Percentiles rank a stretch among this genome's conserved stretches.
These are phyloP conservation scores for Sebastes kiyomatsui DNA, from an alignment of 2,797 vertebrate species.

Conservation along the genomic window DNA sequence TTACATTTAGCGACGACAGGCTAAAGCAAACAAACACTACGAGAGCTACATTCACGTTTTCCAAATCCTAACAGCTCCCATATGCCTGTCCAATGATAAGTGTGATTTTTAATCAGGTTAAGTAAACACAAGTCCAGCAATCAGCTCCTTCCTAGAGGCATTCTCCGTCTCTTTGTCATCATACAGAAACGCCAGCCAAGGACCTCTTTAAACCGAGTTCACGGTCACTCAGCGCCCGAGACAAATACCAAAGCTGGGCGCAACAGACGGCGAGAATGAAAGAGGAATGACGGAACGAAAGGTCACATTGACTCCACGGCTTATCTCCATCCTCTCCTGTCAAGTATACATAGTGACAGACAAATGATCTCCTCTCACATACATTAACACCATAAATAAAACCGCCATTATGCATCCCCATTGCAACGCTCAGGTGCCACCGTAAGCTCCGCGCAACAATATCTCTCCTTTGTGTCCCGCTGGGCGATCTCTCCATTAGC, in stretches of 20 bases:
- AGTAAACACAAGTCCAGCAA: conserved; percentile 33
- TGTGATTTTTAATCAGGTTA: conserved; percentile 40
- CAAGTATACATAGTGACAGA: conserved; percentile 56
- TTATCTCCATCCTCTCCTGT: conserved; percentile 71
- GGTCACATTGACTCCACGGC: conserved; percentile 63
- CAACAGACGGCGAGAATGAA: conserved; percentile 11
- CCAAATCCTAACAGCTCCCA: conserved; percentile 5
- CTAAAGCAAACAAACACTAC: conserved; percentile 25
- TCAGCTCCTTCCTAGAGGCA: conserved; percentile 2
- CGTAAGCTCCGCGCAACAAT: conserved; percentile 39
- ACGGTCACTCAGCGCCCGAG: conserved; percentile 42
- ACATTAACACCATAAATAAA: conserved; percentile 72
- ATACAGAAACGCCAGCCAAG: conserved; percentile 7
- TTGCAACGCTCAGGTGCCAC: conserved; percentile 27
- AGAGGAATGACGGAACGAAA: conserved; percentile 48
- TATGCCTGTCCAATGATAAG: conserved; percentile 17
- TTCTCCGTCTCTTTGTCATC: conserved; percentile 37
- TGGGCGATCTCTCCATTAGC: conserved; percentile 65
- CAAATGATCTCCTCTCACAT: conserved; percentile 63
- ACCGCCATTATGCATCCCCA: conserved; percentile 21
- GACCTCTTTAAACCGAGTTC: conserved; percentile 49
- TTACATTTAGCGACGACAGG: conserved; percentile 24
- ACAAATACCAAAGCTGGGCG: conserved; percentile 32
- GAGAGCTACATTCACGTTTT: neutral
- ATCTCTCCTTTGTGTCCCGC: conserved; percentile 37